Evolutionary conservation across 2,888 invertebrate species (phyloP), one percentile per base, ranked within the genome.

Genomic region (Harpalus rufipes): DNA sequence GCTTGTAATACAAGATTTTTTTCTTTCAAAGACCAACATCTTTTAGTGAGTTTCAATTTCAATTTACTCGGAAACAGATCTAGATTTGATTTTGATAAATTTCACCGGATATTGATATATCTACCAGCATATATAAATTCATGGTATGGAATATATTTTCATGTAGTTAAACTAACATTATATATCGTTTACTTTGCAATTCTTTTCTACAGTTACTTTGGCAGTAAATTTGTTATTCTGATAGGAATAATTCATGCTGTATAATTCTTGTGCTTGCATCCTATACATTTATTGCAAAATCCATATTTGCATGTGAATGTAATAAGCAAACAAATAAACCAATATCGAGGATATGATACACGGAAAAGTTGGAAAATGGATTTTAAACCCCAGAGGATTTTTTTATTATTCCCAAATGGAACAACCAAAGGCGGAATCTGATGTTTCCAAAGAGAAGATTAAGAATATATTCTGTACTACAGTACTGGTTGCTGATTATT

Each of bases 141-240:
- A 25, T 68, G 32, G 25, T 68, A 4, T 25, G 6, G 68, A 21
- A 68, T 68, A 68, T 32, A 68, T 68, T 32, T 39, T 68, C 68
- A 68, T 68, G 32, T 68, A 39, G 32, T 68, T 68, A 32, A 68
- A 68, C 68, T n/a, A 68, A 68, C 68, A 41, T 39, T 14, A 25
- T 7, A 59, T 59, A 12, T 51, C 10, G 44, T 51, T 51, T 51
- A 51, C 44, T 51, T 51, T 51, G 44, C 44, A 51, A 51, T 51
- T 51, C 44, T 51, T 51, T 12, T 1, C 0, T 51, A 51, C 12
- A 51, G 44, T 51, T 51, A 8, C 44, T 12, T 2, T 12, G 44
- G 44, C 44, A 51, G 44, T 10, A 12, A 51, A 51, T 51, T 51
- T 51, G 44, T 51, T 12, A 51, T 51, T 51, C 44, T 8, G 44